Percentiles rank a stretch among this genome's conserved stretches.
These are phyloP conservation scores for Rostratula benghalensis DNA, from an alignment of 2,113 vertebrate genomes.

Conservation along the genomic window DNA sequence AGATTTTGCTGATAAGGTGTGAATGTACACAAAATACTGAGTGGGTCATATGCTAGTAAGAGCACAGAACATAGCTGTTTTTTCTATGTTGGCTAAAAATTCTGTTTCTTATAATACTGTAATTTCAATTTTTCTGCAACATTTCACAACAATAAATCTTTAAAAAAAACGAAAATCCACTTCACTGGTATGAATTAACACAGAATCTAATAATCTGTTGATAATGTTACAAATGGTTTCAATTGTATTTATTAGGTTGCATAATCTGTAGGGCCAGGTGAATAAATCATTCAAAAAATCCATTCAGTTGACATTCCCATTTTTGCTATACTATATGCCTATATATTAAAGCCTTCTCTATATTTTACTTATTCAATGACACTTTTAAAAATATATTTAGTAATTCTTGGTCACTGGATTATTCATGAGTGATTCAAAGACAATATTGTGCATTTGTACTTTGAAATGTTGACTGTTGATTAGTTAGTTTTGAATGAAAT, in stretches of 20 bases:
- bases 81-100: not conserved
- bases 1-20: not conserved
- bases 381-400: not conserved
- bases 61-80: not conserved
- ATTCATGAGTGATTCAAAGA: not conserved
- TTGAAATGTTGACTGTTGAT: not conserved
- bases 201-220: not conserved
- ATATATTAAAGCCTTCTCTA: not conserved
- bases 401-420: not conserved
- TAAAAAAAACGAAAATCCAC: not conserved
- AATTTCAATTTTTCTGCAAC: not conserved
- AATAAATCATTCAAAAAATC: not conserved
- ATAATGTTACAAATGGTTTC: not conserved
- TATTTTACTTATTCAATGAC: not conserved
- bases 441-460: not conserved
- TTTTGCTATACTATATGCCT: not conserved
- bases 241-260: not conserved
- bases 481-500: not conserved
- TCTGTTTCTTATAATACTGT: not conserved
- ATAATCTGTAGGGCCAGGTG: not conserved
- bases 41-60: not conserved
- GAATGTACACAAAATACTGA: not conserved
- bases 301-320: not conserved
- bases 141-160: not conserved
- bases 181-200: not conserved